Conservation (phyloP, 2,113 vertebrate genomes). For the Hypocryptadius cinnamomeus region DNA sequence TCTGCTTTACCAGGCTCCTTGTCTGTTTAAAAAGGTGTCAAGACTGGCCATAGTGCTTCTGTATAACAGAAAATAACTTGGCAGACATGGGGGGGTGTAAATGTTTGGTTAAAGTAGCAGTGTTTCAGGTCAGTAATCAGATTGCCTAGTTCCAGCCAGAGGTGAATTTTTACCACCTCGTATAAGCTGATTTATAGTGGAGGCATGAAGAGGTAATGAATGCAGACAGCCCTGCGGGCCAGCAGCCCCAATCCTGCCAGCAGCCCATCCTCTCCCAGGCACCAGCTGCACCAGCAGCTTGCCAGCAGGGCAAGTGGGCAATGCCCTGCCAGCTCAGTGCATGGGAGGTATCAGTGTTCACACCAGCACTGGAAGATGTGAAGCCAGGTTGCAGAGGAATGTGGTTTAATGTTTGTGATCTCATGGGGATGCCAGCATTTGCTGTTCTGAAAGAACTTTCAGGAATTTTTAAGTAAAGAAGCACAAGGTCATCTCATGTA, state of each 20-base stretch:
- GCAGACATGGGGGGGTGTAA: not conserved
- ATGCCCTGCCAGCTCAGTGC: not conserved
- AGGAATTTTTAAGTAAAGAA: not conserved
- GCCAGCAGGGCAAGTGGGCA: not conserved
- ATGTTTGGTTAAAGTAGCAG: not conserved
- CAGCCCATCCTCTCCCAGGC: not conserved
- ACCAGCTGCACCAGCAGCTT: not conserved
- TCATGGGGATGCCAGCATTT: not conserved
- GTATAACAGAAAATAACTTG: not conserved
- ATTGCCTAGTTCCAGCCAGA: not conserved
- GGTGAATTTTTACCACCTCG: not conserved
- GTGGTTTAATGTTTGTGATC: not conserved
- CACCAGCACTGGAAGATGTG: fast-evolving
- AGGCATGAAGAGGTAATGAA: not conserved
- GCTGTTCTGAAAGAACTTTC: not conserved
- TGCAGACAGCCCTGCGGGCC: not conserved
- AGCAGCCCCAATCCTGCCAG: not conserved
- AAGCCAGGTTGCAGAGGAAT: not conserved
- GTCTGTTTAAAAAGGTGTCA: not conserved
- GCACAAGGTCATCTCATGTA: not conserved
- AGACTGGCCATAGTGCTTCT: not conserved
- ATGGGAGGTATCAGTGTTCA: not conserved
- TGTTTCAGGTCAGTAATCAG: not conserved
- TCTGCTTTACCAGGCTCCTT: not conserved
- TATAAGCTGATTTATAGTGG: not conserved